Evolutionary conservation across 2,113 vertebrate species (phyloP).

Genomic region (Trachemys scripta): DNA sequence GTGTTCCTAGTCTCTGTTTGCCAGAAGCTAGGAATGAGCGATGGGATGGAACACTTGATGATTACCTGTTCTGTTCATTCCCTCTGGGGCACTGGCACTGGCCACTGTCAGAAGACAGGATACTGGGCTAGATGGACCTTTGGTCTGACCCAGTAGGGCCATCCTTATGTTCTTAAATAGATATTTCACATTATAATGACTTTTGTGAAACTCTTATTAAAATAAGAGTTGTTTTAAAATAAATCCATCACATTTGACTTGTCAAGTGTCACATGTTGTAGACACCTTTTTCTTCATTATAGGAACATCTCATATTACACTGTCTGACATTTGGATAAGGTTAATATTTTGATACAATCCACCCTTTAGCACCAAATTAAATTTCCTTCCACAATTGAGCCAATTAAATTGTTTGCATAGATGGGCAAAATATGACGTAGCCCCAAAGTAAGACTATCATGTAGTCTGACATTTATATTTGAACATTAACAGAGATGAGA

Average conservation of each 20-base stretch:
- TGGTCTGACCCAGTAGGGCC: too few species aligned
- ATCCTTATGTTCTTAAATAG: not conserved
- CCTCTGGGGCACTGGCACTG: too few species aligned
- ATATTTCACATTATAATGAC: not conserved
- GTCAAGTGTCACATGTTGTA: not conserved
- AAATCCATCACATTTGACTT: not conserved
- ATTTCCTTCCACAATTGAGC: conserved; percentile 53
- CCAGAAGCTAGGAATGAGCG: too few species aligned
- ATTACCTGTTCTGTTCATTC: too few species aligned
- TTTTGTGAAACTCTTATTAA: not conserved
- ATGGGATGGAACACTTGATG: too few species aligned
- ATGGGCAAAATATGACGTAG: conserved; percentile 51
- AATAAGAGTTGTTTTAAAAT: not conserved
- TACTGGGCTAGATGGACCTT: too few species aligned
- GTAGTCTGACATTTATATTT: not conserved
- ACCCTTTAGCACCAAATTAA: conserved; percentile 38
- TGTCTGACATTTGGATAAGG: conserved; percentile 12
- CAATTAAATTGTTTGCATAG: conserved; percentile 36
- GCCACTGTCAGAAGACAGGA: too few species aligned
- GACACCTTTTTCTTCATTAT: not conserved
- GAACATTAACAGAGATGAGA: not conserved
- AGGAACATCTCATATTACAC: not conserved
- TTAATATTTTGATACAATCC: conserved; percentile 10
- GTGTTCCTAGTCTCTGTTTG: too few species aligned
- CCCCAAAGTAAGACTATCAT: not conserved